These are phyloP conservation scores for Pandemis cinnamomeana DNA, from an alignment of 2,888 invertebrate species.

Conservation along the genomic window DNA sequence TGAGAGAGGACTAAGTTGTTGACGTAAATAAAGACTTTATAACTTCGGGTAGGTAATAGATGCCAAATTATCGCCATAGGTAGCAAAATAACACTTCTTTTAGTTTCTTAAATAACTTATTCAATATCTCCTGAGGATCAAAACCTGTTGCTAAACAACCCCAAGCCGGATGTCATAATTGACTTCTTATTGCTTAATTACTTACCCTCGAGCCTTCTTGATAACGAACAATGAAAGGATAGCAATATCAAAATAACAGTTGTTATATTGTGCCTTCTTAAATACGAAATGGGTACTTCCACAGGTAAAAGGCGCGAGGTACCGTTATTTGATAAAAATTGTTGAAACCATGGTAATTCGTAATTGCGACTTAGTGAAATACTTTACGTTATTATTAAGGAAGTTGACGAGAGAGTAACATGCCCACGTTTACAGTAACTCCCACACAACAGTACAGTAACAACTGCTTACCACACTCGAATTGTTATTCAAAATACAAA, in stretches of 20 bases:
- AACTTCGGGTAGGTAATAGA: not conserved
- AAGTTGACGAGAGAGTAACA: not conserved
- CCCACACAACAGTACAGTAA: no score
- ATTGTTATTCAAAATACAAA: not conserved
- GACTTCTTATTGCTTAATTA: conserved; percentile 62
- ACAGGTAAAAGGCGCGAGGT: no score
- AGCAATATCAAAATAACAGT: not conserved
- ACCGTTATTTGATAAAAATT: not conserved
- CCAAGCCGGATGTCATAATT: conserved; percentile 59
- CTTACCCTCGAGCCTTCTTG: conserved; percentile 9
- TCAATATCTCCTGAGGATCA: not conserved
- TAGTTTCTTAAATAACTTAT: no score
- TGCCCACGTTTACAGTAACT: not conserved
- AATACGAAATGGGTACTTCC: not conserved
- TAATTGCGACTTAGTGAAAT: not conserved
- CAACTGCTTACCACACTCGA: not conserved
- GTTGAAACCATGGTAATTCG: not conserved
- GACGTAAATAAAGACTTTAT: not conserved
- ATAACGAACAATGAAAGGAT: conserved; percentile 1
- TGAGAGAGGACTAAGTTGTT: no score
- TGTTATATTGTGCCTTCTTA: not conserved
- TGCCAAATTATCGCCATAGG: no score
- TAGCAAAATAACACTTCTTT: no score
- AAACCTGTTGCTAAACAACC: conserved; percentile 37
- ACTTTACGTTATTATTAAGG: not conserved